Evolutionary conservation across 2,113 vertebrate species (phyloP).

Genomic region (Mesoclemmys tuberculata): DNA sequence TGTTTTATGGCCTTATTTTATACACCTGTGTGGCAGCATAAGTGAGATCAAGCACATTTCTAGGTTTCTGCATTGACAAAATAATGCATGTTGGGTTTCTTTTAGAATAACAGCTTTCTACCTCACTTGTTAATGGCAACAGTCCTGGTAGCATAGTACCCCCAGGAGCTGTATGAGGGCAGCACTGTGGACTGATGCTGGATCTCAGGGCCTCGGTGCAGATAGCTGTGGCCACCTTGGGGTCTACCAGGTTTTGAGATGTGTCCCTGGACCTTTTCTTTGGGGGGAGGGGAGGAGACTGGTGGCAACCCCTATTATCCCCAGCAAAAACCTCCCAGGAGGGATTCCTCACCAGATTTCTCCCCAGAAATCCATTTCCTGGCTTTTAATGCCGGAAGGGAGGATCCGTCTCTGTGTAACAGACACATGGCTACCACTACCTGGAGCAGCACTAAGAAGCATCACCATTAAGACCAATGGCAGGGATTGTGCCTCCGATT

Average conservation of each 20-base stretch:
- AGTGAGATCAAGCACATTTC: accelerated
- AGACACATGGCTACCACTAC: accelerated
- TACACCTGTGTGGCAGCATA: not conserved
- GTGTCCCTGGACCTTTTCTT: not conserved
- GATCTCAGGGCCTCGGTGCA: not conserved
- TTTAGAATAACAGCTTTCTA: not conserved
- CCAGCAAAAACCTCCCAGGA: not conserved
- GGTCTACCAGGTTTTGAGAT: not conserved
- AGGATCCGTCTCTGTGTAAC: not conserved
- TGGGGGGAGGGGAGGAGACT: too few species aligned
- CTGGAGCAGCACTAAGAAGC: not conserved
- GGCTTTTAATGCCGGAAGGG: not conserved
- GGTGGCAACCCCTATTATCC: not conserved
- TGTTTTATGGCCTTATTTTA: accelerated
- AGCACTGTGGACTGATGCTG: not conserved
- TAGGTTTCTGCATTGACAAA: not conserved
- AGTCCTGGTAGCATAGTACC: not conserved
- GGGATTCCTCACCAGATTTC: not conserved
- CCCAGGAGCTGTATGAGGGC: not conserved
- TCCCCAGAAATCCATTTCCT: not conserved
- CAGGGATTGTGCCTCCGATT: too few species aligned
- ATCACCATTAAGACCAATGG: accelerated
- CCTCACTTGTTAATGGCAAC: not conserved
- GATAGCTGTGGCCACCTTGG: not conserved
- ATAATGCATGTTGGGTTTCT: not conserved